These are phyloP conservation scores for Matsumurasca onukii DNA, from an alignment of 1,140 invertebrate genomes.

Conservation along the genomic window DNA sequence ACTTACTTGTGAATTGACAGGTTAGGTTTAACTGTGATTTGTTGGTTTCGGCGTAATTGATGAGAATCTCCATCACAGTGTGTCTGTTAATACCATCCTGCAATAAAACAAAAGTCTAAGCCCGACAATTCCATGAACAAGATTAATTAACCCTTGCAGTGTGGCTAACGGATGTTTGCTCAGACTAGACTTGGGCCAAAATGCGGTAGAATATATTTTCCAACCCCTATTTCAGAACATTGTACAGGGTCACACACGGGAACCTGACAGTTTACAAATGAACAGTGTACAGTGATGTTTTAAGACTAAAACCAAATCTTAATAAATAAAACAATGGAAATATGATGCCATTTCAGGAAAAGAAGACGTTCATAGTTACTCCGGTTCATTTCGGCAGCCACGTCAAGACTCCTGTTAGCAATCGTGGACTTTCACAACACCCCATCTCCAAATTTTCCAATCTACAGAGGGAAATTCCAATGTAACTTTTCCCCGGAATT, in stretches of 20 bases:
- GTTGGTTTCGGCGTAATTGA: constrained; percentile 61
- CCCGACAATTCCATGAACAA: background rate
- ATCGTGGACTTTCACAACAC: background rate
- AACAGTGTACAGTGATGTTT: too few relatives aligned
- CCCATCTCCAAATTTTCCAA: background rate
- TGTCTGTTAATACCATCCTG: constrained; percentile 74
- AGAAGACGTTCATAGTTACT: too few relatives aligned
- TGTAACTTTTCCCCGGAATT: background rate
- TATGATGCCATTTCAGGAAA: too few relatives aligned
- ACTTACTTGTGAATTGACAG: constrained; percentile 10
- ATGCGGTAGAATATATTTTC: background rate
- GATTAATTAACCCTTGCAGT: background rate
- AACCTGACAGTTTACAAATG: background rate
- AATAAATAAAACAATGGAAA: too few relatives aligned
- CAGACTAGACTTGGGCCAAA: background rate
- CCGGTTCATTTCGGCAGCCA: too few relatives aligned
- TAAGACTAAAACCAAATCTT: too few relatives aligned
- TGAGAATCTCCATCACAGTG: constrained; percentile 65
- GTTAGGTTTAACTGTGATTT: constrained; percentile 57
- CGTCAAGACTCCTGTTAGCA: background rate
- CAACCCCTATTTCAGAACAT: background rate
- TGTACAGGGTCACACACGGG: background rate
- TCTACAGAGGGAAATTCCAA: background rate
- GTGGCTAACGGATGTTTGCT: background rate
- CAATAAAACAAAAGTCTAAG: constrained; percentile 36